Evolutionary conservation across 2,113 vertebrate genomes (phyloP).

Genomic region (Scortum barcoo): DNA sequence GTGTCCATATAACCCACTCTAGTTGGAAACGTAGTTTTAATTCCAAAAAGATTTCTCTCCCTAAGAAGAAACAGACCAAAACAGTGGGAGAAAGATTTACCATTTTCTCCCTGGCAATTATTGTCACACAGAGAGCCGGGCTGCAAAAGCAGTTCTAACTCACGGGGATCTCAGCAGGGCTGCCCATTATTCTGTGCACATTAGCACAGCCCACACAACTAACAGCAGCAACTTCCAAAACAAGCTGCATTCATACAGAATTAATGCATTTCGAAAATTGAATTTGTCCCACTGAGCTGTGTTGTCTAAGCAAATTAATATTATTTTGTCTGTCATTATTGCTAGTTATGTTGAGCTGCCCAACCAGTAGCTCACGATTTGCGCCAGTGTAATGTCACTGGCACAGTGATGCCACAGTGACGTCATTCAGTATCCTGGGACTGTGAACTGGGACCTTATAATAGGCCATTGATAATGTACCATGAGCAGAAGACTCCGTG

Average conservation of each 20-base stretch:
- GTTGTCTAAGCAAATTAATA: slow-evolving; percentile 44
- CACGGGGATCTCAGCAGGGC: slow-evolving; percentile 51
- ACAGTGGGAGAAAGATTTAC: slow-evolving; percentile 36
- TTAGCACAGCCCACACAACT: slow-evolving; percentile 56
- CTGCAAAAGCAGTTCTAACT: slow-evolving; percentile 51
- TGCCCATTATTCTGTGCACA: slow-evolving; percentile 56
- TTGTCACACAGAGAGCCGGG: slow-evolving; percentile 43
- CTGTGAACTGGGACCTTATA: slow-evolving; percentile 31
- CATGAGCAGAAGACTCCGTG: slow-evolving; percentile 26
- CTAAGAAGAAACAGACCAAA: slow-evolving; percentile 13
- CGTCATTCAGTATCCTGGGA: slow-evolving; percentile 25
- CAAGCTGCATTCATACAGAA: slow-evolving; percentile 59
- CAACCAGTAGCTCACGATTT: slow-evolving; percentile 3
- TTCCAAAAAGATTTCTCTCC: slow-evolving; percentile 34
- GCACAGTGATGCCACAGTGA: slow-evolving; percentile 33
- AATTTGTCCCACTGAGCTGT: slow-evolving; percentile 48
- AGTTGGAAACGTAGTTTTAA: slow-evolving; percentile 28
- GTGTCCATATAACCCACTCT: slow-evolving; percentile 15
- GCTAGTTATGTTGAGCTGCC: slow-evolving; percentile 11
- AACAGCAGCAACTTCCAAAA: slow-evolving; percentile 58
- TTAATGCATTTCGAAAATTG: slow-evolving; percentile 56
- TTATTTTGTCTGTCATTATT: slow-evolving; percentile 48
- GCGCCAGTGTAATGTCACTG: slow-evolving; percentile 37
- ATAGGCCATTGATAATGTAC: slow-evolving; percentile 38
- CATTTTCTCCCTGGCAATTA: slow-evolving; percentile 64